phyloP scores from a whole-genome alignment of 2,888 invertebrate genomes.

The Cryptosula pallasiana region DNA sequence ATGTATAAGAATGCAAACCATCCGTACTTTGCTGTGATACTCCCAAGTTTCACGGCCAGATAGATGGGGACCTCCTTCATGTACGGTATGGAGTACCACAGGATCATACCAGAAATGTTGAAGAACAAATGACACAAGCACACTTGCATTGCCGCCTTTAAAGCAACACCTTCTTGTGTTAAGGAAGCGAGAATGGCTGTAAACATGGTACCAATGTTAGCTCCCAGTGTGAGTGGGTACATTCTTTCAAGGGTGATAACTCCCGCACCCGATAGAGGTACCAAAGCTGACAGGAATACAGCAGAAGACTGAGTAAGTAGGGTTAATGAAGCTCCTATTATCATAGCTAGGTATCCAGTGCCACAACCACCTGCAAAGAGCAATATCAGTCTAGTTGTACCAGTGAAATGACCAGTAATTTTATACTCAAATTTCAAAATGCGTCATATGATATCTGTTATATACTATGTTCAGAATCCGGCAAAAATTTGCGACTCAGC shows the following conservation, averaged over 20 bases:
- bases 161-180: slow-evolving; percentile 31
- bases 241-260: slow-evolving; percentile 41
- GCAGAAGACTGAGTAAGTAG: slow-evolving; percentile 45
- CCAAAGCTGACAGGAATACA: slow-evolving; percentile 43
- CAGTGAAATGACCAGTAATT: too few relatives aligned
- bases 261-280: slow-evolving; percentile 44
- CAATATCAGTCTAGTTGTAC: too few relatives aligned
- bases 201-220: slow-evolving; percentile 47
- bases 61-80: slow-evolving; percentile 56
- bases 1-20: slow-evolving; percentile 59
- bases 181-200: slow-evolving; percentile 46
- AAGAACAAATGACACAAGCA: slow-evolving; percentile 61
- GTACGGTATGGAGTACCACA: slow-evolving; percentile 58
- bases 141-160: slow-evolving; percentile 41
- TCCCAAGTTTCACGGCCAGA: slow-evolving; percentile 56
- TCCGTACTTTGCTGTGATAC: slow-evolving; percentile 57
- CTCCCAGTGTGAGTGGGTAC: slow-evolving; percentile 44
- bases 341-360: slow-evolving; percentile 38
- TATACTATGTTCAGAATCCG: too few relatives aligned
- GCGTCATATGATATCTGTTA: too few relatives aligned
- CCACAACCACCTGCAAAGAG: not conserved
- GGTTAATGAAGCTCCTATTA: slow-evolving; percentile 40
- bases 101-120: slow-evolving; percentile 57
- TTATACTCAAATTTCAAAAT: too few relatives aligned
- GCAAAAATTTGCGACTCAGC: too few relatives aligned